Evolutionary conservation across 2,888 invertebrate genomes (phyloP).

Genomic region (Monoplex corrugatus): DNA sequence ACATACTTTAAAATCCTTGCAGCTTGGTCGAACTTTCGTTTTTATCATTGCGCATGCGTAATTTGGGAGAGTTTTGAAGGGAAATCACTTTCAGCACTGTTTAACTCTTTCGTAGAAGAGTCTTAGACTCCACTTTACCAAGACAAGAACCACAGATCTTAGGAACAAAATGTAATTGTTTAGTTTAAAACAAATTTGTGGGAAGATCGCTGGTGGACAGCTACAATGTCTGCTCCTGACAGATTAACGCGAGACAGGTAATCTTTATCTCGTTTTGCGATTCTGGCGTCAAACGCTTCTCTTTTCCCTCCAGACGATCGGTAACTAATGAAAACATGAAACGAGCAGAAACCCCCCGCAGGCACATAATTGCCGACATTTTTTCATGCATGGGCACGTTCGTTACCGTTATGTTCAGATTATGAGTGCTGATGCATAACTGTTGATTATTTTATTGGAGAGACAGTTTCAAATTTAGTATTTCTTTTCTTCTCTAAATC

Average conservation of each 20-base stretch:
- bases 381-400: not conserved
- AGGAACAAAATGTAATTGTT: not conserved
- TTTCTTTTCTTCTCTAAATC: not conserved
- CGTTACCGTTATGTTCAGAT: not conserved
- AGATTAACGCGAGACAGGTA: not conserved
- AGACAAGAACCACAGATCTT: not conserved
- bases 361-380: not conserved
- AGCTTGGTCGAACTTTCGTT: too few relatives aligned
- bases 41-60: too few relatives aligned
- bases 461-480: not conserved
- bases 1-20: too few relatives aligned
- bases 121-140: not conserved
- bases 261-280: not conserved
- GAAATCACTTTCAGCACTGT: not conserved
- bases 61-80: not conserved
- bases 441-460: not conserved
- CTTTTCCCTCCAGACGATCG: not conserved
- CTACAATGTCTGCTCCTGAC: not conserved
- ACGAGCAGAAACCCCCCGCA: too few relatives aligned
- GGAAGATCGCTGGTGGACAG: not conserved
- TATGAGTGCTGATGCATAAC: not conserved
- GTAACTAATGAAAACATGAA: slow-evolving; percentile 33
- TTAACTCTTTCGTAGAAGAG: not conserved
- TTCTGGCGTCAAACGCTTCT: not conserved
- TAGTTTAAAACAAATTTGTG: not conserved